These are phyloP conservation scores for Festucalex cinctus DNA, from an alignment of 2,113 vertebrate species.

Conservation along the genomic window DNA sequence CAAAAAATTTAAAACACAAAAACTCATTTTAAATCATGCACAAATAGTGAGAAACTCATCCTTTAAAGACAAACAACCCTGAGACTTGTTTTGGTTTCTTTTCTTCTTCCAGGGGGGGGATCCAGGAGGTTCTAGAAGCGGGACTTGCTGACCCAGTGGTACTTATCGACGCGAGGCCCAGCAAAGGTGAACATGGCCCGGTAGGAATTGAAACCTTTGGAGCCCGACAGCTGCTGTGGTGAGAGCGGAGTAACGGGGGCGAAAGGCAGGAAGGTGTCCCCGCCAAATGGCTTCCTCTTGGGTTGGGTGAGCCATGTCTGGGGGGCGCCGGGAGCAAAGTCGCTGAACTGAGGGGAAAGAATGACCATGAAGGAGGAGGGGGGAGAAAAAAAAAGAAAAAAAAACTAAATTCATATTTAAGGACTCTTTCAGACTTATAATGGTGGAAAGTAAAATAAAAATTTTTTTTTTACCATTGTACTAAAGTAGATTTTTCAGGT, in stretches of 20 bases:
- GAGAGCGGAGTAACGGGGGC: slow-evolving; percentile 22
- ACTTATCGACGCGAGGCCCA: slow-evolving; percentile 81
- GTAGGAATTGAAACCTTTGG: slow-evolving; percentile 68
- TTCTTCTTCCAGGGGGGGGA: background rate
- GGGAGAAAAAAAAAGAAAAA: too few relatives aligned
- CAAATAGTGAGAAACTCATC: slow-evolving; percentile 26
- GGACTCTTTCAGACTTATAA: too few relatives aligned
- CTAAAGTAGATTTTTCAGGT: too few relatives aligned
- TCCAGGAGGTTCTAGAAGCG: slow-evolving; percentile 46
- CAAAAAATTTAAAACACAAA: slow-evolving; percentile 40
- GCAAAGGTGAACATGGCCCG: slow-evolving; percentile 60
- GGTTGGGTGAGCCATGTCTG: slow-evolving; percentile 75
- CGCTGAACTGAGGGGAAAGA: slow-evolving; percentile 61
- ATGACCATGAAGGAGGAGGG: too few relatives aligned
- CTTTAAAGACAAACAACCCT: slow-evolving; percentile 15
- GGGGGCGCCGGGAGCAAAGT: slow-evolving; percentile 70
- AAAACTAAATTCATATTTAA: too few relatives aligned
- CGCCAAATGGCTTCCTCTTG: slow-evolving; percentile 65
- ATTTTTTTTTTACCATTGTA: too few relatives aligned
- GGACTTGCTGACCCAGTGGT: slow-evolving; percentile 90
- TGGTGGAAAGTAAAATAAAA: too few relatives aligned
- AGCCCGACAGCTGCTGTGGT: slow-evolving; percentile 33
- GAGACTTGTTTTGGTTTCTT: background rate
- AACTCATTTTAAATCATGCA: slow-evolving; percentile 43
- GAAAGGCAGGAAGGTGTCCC: slow-evolving; percentile 57